Evolutionary conservation across 2,888 invertebrate species (phyloP).

Genomic region (Coenonympha glycerion): DNA sequence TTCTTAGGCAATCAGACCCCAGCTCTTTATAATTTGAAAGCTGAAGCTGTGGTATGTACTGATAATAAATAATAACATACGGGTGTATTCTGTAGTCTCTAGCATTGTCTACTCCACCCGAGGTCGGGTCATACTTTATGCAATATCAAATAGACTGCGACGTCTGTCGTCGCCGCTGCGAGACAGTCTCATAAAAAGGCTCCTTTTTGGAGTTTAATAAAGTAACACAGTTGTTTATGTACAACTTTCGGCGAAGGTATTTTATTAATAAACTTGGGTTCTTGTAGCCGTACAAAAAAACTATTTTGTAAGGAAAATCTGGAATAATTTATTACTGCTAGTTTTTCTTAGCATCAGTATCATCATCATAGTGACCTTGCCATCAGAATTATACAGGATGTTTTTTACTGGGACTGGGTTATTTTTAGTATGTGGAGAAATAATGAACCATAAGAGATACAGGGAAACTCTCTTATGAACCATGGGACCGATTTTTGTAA

Average conservation of each 20-base stretch:
- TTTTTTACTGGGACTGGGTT: no score
- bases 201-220: conserved; percentile 2
- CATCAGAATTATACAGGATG: no score
- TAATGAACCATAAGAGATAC: no score
- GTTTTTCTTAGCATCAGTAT: no score
- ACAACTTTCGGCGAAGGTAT: neutral
- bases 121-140: conserved; percentile 9
- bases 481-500: no score
- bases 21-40: neutral
- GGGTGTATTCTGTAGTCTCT: neutral
- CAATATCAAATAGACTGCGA: conserved; percentile 8
- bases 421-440: no score
- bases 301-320: no score
- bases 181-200: neutral
- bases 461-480: no score
- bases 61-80: conserved; percentile 6
- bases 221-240: neutral
- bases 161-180: conserved; percentile 1
- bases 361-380: no score
- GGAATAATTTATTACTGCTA: no score
- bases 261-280: neutral
- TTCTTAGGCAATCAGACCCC: no score
- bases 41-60: neutral
- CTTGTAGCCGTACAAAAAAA: no score
- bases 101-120: neutral